Percentiles rank a stretch among this genome's conserved stretches.
Evolutionary conservation across 2,888 invertebrate species (phyloP).

Genomic region (Hemithea aestivaria): DNA sequence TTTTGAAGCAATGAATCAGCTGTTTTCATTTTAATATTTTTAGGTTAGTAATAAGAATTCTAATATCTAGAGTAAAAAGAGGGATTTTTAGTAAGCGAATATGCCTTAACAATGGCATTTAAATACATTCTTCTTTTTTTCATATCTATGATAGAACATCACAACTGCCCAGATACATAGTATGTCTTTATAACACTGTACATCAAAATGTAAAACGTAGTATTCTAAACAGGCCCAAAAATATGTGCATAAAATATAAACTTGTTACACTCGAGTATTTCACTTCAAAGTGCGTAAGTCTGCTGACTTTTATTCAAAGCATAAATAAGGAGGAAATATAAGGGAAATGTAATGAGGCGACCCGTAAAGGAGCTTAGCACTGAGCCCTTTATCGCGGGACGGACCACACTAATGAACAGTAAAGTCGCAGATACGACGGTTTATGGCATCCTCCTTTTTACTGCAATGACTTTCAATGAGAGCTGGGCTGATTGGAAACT

Average conservation of each 20-base stretch:
- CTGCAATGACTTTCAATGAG: constrained; percentile 1
- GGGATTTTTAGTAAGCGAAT: too few species aligned
- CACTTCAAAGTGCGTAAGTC: not conserved
- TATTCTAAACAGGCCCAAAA: not conserved
- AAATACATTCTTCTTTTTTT: too few species aligned
- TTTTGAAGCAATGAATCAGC: constrained; percentile 6
- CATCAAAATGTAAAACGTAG: too few species aligned
- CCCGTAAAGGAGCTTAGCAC: constrained; percentile 40
- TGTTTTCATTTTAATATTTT: constrained; percentile 10
- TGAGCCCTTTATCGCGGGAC: constrained; percentile 35
- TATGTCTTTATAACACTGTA: too few species aligned
- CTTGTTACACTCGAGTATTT: not conserved
- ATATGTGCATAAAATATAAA: not conserved
- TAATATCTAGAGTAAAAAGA: too few species aligned
- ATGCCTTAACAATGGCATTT: too few species aligned
- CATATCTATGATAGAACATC: too few species aligned
- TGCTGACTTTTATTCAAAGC: constrained; percentile 14
- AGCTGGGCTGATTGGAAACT: too few species aligned
- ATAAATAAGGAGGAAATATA: constrained; percentile 23
- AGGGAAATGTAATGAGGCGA: constrained; percentile 33
- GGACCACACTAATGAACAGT: constrained; percentile 47
- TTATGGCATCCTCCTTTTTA: constrained; percentile 31
- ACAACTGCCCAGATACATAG: too few species aligned
- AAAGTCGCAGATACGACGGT: constrained; percentile 46
- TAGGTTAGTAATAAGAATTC: not conserved